phyloP scores from a whole-genome alignment of 2,113 vertebrate genomes.

The Solea solea region DNA sequence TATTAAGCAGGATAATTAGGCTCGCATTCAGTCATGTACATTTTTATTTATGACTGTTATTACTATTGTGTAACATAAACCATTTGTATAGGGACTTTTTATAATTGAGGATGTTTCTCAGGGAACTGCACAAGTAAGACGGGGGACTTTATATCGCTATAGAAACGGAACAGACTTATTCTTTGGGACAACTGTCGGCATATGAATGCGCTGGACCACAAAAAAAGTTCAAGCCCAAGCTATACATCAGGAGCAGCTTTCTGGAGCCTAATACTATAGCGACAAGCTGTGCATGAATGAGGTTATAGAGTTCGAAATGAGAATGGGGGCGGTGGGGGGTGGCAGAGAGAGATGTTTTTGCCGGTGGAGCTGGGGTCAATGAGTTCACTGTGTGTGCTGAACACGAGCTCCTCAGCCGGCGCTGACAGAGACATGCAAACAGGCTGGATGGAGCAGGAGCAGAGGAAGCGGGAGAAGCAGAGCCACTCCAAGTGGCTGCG shows the following conservation, averaged over 20 bases:
- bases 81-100: too few relatives aligned
- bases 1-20: conserved; percentile 4
- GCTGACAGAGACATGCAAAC: conserved; percentile 67
- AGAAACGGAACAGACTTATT: background rate
- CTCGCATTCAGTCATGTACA: conserved; percentile 2
- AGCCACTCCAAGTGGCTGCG: background rate
- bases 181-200: background rate
- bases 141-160: too few relatives aligned
- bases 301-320: conserved; percentile 68
- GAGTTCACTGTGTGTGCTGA: conserved; percentile 70
- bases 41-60: too few relatives aligned
- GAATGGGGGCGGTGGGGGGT: conserved; percentile 62
- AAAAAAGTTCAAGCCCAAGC: conserved; percentile 5
- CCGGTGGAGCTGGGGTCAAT: conserved; percentile 68
- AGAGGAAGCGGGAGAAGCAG: conserved; percentile 34
- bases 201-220: conserved; percentile 9
- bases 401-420: conserved; percentile 59
- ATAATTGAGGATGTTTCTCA: background rate
- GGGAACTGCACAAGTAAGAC: background rate
- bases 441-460: conserved; percentile 52
- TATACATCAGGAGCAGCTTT: conserved; percentile 15
- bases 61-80: too few relatives aligned
- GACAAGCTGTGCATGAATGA: conserved; percentile 29
- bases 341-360: conserved; percentile 67
- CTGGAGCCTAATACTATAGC: conserved; percentile 12